Percentiles rank a stretch among this genome's conserved stretches.
Evolutionary conservation across 1,140 invertebrate species (phyloP).

Genomic region (Diachasmimorpha longicaudata): DNA sequence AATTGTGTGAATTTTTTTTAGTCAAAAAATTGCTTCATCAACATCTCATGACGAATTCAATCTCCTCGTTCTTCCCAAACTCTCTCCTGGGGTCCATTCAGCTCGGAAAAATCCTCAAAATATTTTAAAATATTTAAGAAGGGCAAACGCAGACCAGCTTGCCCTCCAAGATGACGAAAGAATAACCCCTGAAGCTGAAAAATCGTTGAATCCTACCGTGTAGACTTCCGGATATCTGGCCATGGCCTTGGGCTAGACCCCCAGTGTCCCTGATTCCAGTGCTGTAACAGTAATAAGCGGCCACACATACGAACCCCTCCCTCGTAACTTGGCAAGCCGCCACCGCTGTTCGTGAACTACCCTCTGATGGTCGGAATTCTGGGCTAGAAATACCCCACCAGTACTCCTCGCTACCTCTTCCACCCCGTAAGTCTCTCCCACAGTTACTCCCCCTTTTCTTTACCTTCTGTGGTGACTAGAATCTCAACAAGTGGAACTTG

Average conservation of each 20-base stretch:
- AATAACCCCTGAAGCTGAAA: neutral
- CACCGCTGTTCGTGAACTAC: slow-evolving; percentile 12
- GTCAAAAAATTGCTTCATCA: no score
- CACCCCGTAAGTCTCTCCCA: neutral
- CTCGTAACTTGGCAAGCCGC: neutral
- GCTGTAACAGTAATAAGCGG: neutral
- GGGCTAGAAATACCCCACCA: slow-evolving; percentile 13
- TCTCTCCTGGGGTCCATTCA: no score
- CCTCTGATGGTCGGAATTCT: slow-evolving; percentile 18
- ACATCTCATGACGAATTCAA: no score
- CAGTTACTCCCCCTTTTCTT: neutral
- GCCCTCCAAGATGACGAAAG: neutral
- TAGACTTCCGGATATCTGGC: neutral
- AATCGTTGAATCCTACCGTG: neutral
- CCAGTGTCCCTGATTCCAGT: neutral
- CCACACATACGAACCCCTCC: neutral
- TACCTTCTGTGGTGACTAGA: neutral
- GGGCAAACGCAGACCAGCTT: neutral
- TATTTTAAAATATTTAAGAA: no score
- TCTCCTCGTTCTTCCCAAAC: no score
- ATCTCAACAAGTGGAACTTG: slow-evolving; percentile 12
- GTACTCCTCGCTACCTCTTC: neutral
- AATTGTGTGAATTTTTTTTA: no score
- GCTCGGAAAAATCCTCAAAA: no score
- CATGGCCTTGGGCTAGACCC: neutral